Evolutionary conservation across 2,113 vertebrate species (phyloP).

Genomic region (Hippocampus guttulatus): DNA sequence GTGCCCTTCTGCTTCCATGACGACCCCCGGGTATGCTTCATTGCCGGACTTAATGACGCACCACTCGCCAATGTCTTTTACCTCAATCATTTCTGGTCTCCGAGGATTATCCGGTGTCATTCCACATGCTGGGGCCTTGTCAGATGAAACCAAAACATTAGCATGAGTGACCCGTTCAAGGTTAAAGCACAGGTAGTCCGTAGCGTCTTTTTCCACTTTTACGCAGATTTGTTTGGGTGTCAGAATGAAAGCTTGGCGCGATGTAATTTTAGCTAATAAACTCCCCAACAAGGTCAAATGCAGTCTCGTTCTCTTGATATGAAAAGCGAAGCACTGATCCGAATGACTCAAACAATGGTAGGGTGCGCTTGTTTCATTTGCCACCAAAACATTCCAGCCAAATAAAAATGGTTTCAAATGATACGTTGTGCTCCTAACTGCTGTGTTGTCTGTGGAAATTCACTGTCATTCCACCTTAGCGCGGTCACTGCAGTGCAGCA

Average conservation of each 20-base stretch:
- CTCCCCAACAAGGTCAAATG: background rate
- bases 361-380: background rate
- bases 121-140: background rate
- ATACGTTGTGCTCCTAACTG: background rate
- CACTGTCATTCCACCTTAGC: conserved; percentile 12
- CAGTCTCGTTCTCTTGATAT: background rate
- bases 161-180: background rate
- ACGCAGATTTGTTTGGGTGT: background rate
- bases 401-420: background rate
- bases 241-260: background rate
- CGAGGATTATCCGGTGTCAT: background rate
- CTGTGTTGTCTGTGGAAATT: background rate
- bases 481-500: conserved; percentile 39
- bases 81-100: background rate
- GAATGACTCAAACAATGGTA: too few relatives aligned
- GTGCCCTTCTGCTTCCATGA: background rate
- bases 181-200: background rate
- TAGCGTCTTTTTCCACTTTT: background rate
- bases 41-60: background rate
- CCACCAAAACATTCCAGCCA: background rate
- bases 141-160: background rate
- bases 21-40: background rate
- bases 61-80: background rate
- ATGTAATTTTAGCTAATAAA: background rate
- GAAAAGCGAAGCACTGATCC: background rate